Conservation (phyloP, 2,113 vertebrate species). For the Mungos mungo region DNA sequence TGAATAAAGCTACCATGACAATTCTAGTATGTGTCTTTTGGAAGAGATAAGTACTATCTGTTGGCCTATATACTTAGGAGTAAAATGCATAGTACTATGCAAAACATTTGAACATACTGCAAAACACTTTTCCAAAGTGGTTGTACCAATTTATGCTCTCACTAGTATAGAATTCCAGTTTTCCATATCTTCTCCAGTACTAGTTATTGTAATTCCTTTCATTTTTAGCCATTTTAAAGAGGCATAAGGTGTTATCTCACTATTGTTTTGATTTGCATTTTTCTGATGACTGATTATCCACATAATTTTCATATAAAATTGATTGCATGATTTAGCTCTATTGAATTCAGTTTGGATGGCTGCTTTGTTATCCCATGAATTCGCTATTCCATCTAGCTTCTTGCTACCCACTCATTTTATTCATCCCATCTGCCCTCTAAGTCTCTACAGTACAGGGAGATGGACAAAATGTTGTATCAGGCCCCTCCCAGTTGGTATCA, state of each 20-base stretch:
- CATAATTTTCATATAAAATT: neutral
- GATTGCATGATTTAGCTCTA: neutral
- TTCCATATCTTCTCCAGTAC: neutral
- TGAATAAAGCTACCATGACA: neutral
- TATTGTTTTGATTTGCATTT: neutral
- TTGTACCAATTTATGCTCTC: neutral
- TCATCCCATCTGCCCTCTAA: neutral
- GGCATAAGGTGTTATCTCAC: neutral
- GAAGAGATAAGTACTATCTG: neutral
- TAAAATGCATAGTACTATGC: neutral
- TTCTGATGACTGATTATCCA: neutral
- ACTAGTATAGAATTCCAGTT: neutral
- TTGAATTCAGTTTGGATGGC: neutral
- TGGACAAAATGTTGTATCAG: neutral
- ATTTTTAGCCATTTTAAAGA: neutral
- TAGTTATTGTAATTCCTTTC: neutral
- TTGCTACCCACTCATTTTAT: neutral
- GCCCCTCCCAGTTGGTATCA: neutral
- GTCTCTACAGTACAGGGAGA: neutral
- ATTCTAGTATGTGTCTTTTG: neutral
- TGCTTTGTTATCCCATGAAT: neutral
- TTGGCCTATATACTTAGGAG: neutral
- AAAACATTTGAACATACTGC: neutral
- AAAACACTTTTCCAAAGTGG: neutral
- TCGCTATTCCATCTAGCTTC: neutral